A percentile compares a stretch with the other conserved stretches of the same genome.
phyloP scores from a whole-genome alignment of 2,113 vertebrate genomes.

The Tinamus guttatus region DNA sequence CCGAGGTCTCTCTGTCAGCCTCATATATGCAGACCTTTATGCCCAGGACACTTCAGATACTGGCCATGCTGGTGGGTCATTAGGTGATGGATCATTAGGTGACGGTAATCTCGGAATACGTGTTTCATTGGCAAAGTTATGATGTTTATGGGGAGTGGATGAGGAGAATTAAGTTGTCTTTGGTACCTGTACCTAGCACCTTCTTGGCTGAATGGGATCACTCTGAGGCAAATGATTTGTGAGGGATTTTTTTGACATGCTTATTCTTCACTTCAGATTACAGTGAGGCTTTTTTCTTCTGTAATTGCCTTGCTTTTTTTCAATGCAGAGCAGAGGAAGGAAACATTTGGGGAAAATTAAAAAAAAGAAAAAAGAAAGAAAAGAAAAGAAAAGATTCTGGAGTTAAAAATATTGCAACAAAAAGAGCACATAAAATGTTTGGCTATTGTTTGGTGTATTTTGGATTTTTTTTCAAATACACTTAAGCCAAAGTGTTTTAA shows the following conservation, averaged over 20 bases:
- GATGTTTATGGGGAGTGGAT: background rate
- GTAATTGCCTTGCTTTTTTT: background rate
- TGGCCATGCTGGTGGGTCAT: rapidly evolving
- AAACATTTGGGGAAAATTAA: background rate
- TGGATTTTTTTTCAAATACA: rapidly evolving
- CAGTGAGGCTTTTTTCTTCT: background rate
- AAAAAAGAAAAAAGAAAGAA: background rate
- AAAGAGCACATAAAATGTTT: background rate
- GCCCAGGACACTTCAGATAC: background rate
- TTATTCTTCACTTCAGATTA: background rate
- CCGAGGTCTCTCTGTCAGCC: background rate
- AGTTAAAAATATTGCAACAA: background rate
- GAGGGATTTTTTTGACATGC: background rate
- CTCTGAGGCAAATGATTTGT: background rate
- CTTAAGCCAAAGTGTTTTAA: background rate
- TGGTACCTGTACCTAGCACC: background rate
- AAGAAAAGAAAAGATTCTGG: background rate
- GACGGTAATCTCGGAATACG: background rate
- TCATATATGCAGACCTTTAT: background rate
- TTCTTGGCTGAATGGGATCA: background rate
- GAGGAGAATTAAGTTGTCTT: background rate
- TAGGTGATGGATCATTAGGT: background rate
- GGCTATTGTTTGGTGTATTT: background rate
- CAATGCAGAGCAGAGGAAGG: background rate
- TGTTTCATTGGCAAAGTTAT: background rate